Evolutionary conservation across 2,113 vertebrate genomes (phyloP).

Genomic region (Cervus canadensis): DNA sequence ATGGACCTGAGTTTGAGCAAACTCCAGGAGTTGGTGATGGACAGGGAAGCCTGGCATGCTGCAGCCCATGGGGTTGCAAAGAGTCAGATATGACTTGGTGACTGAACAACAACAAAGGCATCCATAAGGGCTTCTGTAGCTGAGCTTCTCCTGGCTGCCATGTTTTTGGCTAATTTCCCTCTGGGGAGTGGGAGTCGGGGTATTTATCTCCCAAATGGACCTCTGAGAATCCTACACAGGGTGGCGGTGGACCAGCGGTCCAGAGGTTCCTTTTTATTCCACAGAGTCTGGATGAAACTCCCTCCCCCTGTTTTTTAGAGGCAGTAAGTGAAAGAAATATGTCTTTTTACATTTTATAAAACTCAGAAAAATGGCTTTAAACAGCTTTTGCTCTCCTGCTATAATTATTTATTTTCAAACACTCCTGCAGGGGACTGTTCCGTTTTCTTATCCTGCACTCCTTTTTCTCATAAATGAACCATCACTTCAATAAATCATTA

Average conservation of each 20-base stretch:
- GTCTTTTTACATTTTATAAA: constrained; percentile 90
- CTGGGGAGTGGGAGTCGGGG: background rate
- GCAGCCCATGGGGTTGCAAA: background rate
- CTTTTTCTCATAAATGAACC: constrained; percentile 99
- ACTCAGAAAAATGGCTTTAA: constrained; percentile 90
- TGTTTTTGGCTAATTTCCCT: background rate
- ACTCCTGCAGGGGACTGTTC: constrained; percentile 98
- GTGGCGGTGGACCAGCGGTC: background rate
- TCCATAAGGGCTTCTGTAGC: rapidly evolving
- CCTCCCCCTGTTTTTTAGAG: constrained; percentile 74
- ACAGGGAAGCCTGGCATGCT: background rate
- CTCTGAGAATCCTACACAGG: background rate
- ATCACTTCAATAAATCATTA: constrained; percentile 98
- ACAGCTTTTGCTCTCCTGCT: constrained; percentile 94
- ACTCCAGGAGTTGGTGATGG: background rate
- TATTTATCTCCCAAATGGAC: background rate
- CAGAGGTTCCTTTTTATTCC: constrained; percentile 66
- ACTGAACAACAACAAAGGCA: background rate
- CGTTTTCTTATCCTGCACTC: constrained; percentile 97
- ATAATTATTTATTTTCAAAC: constrained; percentile 99
- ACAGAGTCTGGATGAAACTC: constrained; percentile 62
- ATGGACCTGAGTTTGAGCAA: background rate
- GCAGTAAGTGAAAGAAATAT: constrained; percentile 83
- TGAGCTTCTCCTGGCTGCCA: background rate
- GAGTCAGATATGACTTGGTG: background rate